A percentile compares a stretch with the other conserved stretches of the same genome.
These are phyloP conservation scores for Coendou prehensilis DNA, from an alignment of 2,797 vertebrate species.

Conservation along the genomic window DNA sequence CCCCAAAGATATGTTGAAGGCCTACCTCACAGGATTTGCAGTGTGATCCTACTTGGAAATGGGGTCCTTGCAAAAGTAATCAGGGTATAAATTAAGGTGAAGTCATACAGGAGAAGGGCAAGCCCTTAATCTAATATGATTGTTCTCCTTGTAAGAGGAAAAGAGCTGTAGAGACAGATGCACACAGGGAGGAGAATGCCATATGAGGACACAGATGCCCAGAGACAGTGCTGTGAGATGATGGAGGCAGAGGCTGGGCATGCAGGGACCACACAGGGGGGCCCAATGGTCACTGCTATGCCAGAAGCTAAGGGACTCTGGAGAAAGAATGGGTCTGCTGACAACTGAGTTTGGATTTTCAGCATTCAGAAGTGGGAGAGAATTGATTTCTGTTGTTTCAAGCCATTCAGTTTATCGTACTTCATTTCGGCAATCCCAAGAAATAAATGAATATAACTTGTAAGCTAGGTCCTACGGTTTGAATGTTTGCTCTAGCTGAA, in stretches of 20 bases:
- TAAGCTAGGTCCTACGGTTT: no score
- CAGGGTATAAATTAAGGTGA: neutral
- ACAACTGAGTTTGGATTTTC: neutral
- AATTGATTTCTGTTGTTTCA: neutral
- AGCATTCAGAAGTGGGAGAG: neutral
- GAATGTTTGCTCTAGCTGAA: neutral
- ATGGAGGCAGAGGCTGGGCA: neutral
- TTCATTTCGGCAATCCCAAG: neutral
- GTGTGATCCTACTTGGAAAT: neutral
- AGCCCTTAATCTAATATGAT: neutral
- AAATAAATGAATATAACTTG: neutral
- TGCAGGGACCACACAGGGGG: neutral
- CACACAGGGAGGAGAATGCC: neutral
- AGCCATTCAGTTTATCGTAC: neutral
- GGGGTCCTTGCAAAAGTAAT: neutral
- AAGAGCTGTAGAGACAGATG: neutral
- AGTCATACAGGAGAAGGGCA: neutral
- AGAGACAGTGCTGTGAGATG: fast-evolving
- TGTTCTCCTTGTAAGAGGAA: neutral
- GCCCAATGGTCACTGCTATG: neutral
- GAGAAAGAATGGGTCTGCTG: neutral
- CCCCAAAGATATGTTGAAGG: neutral
- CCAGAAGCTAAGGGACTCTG: neutral
- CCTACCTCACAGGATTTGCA: neutral
- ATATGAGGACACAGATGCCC: neutral